A percentile compares a stretch with the other conserved stretches of the same genome.
phyloP scores from a whole-genome alignment of 1,140 invertebrate genomes.

The Sminthurinus signatus region DNA sequence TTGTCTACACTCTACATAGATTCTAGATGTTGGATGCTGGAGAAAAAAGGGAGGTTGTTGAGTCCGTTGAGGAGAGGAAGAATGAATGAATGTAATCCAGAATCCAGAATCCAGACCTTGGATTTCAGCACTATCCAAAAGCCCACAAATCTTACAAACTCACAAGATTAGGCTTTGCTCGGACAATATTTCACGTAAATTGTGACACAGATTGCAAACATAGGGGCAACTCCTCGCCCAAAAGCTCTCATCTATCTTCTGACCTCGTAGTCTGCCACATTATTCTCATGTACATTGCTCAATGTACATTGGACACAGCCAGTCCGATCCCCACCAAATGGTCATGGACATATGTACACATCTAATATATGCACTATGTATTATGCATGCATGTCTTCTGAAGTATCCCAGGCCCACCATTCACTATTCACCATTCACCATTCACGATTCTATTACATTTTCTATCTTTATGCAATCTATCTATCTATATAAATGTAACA shows the following conservation, averaged over 20 bases:
- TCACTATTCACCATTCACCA: not conserved
- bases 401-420: not conserved
- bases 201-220: slow-evolving; percentile 37
- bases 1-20: no score
- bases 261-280: slow-evolving; percentile 17
- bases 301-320: not conserved
- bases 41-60: no score
- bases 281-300: slow-evolving; percentile 4
- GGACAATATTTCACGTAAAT: slow-evolving; percentile 36
- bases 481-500: not conserved
- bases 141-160: slow-evolving; percentile 35
- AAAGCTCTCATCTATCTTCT: slow-evolving; percentile 26
- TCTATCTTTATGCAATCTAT: not conserved
- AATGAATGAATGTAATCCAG: slow-evolving; percentile 17
- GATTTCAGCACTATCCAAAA: slow-evolving; percentile 12
- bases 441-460: not conserved
- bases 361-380: not conserved
- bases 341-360: not conserved
- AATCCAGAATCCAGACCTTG: slow-evolving; percentile 16
- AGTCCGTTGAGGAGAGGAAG: slow-evolving; percentile 10
- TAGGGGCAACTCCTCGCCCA: slow-evolving; percentile 21
- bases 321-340: not conserved
- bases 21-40: no score
- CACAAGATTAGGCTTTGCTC: slow-evolving; percentile 29
- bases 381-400: not conserved